Evolutionary conservation across 2,888 invertebrate species (phyloP).

Genomic region (Hydriomena furcata): DNA sequence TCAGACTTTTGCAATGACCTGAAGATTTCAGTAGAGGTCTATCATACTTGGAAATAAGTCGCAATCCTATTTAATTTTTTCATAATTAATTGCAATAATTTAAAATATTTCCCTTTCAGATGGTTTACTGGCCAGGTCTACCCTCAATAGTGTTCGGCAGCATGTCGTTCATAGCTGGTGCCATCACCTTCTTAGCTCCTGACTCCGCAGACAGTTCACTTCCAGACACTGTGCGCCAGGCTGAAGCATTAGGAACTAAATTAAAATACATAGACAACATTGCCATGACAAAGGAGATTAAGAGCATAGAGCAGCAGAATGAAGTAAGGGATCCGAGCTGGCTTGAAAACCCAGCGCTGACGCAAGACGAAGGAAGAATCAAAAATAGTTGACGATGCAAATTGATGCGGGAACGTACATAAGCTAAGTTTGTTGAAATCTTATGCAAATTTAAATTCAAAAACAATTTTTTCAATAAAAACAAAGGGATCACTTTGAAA

Average conservation of each 20-base stretch:
- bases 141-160: conserved; percentile 63
- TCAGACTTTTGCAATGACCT: too few species aligned
- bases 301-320: conserved; percentile 6
- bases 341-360: conserved; percentile 7
- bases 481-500: too few species aligned
- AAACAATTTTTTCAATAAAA: too few species aligned
- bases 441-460: too few species aligned
- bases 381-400: conserved; percentile 12
- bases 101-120: conserved; percentile 45
- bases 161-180: conserved; percentile 55
- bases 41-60: too few species aligned
- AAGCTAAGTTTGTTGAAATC: too few species aligned
- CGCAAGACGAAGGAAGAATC: conserved; percentile 4
- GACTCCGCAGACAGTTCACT: conserved; percentile 58
- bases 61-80: too few species aligned
- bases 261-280: conserved; percentile 24
- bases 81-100: too few species aligned
- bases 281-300: conserved; percentile 29
- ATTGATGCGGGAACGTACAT: background rate
- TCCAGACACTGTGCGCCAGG: conserved; percentile 66
- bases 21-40: too few species aligned
- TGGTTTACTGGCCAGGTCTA: conserved; percentile 63
- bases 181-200: conserved; percentile 60
- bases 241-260: conserved; percentile 56
- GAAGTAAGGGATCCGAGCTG: background rate